These are phyloP conservation scores for Parus major DNA, from an alignment of 2,113 vertebrate species.

Conservation along the genomic window DNA sequence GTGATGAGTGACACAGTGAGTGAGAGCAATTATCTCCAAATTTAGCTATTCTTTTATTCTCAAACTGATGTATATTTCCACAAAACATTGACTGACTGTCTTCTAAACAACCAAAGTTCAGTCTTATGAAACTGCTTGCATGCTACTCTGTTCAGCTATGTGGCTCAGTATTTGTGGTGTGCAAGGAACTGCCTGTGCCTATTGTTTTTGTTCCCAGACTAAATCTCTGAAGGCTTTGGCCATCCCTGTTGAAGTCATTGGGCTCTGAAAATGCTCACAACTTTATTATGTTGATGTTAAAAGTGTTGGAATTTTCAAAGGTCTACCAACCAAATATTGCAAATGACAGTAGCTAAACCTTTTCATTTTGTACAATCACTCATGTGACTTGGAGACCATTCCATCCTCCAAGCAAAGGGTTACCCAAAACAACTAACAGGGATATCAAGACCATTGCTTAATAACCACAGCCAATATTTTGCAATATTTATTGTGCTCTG, in stretches of 20 bases:
- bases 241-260: not conserved
- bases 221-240: not conserved
- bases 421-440: not conserved
- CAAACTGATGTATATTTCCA: not conserved
- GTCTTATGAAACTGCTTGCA: not conserved
- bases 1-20: not conserved
- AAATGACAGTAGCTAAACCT: not conserved
- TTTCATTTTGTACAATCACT: not conserved
- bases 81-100: not conserved
- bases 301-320: not conserved
- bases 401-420: not conserved
- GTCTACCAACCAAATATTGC: not conserved
- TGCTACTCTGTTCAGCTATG: not conserved
- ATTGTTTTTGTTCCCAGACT: constrained; percentile 9
- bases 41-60: constrained; percentile 1
- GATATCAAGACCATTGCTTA: not conserved
- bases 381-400: not conserved
- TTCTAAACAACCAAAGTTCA: not conserved
- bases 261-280: not conserved
- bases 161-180: not conserved
- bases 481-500: constrained; percentile 25
- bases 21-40: constrained; percentile 2
- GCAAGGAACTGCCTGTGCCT: not conserved
- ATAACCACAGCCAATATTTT: constrained; percentile 21
- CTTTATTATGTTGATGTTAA: not conserved